Evolutionary conservation across 2,888 invertebrate species (phyloP).

Genomic region (Tiliacea citrago): DNA sequence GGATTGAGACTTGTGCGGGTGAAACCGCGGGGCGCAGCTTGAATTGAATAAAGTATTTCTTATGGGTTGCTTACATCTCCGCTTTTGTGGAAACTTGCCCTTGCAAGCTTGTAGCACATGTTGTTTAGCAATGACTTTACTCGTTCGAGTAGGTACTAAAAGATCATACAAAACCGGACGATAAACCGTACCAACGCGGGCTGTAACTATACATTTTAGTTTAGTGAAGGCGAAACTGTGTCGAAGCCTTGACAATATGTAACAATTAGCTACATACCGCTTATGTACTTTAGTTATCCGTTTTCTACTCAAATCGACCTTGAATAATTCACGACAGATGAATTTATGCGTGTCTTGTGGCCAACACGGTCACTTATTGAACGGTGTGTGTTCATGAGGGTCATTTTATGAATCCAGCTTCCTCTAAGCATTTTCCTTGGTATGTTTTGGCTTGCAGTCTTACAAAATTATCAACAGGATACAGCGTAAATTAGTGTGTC

Average conservation of each 20-base stretch:
- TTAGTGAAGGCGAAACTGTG: slow-evolving; percentile 53
- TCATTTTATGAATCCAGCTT: background rate
- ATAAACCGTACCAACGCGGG: background rate
- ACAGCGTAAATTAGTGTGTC: no score
- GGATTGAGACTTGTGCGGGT: no score
- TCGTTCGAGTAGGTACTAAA: no score
- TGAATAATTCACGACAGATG: slow-evolving; percentile 2
- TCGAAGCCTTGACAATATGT: slow-evolving; percentile 47
- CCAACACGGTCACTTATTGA: background rate
- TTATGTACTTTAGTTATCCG: slow-evolving; percentile 12
- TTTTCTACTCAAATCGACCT: slow-evolving; percentile 34
- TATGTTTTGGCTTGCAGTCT: background rate
- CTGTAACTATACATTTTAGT: slow-evolving; percentile 15
- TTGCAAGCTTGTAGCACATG: no score
- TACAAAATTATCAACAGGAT: background rate
- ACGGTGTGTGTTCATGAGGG: background rate
- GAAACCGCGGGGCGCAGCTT: no score
- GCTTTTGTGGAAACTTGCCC: no score
- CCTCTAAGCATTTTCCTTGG: background rate
- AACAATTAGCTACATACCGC: slow-evolving; percentile 28
- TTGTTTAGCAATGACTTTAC: no score
- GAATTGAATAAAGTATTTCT: no score
- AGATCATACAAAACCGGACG: background rate
- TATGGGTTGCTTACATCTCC: no score
- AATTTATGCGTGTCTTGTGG: background rate